Conservation (phyloP, 2,113 vertebrate genomes). For the Guaruba guarouba region DNA sequence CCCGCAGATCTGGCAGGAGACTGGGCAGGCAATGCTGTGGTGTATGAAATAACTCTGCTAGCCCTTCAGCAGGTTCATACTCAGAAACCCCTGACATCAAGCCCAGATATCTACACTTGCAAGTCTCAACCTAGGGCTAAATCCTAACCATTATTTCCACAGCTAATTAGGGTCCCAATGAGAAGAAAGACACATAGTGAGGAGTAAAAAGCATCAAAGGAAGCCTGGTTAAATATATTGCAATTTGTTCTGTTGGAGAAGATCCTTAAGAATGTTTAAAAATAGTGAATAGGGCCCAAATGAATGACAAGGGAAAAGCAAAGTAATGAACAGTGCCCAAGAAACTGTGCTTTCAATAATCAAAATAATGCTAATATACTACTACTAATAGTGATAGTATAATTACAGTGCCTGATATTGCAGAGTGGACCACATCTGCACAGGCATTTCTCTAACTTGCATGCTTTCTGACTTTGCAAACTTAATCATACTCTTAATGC, state of each 20-base stretch:
- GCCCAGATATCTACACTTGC: neutral
- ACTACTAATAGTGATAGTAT: neutral
- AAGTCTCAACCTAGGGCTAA: neutral
- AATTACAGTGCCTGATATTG: neutral
- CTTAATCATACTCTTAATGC: neutral
- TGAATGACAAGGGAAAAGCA: neutral
- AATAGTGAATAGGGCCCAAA: neutral
- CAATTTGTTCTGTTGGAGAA: neutral
- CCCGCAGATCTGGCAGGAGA: neutral
- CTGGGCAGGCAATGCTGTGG: neutral
- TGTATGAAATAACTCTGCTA: accelerated
- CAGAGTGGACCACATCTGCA: neutral
- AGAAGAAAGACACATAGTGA: neutral
- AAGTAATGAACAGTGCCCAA: neutral
- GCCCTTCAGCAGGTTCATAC: neutral
- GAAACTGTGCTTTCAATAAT: neutral
- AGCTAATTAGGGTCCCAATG: accelerated
- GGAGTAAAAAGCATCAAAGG: neutral
- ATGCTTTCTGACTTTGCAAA: neutral
- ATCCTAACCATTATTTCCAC: neutral
- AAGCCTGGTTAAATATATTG: neutral
- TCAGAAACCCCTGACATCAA: neutral
- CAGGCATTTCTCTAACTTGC: neutral
- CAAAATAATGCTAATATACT: neutral
- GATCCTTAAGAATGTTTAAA: neutral